Base-by-base conservation (phyloP, 2,797 vertebrate genomes). In the Pteronotus mesoamericanus region DNA sequence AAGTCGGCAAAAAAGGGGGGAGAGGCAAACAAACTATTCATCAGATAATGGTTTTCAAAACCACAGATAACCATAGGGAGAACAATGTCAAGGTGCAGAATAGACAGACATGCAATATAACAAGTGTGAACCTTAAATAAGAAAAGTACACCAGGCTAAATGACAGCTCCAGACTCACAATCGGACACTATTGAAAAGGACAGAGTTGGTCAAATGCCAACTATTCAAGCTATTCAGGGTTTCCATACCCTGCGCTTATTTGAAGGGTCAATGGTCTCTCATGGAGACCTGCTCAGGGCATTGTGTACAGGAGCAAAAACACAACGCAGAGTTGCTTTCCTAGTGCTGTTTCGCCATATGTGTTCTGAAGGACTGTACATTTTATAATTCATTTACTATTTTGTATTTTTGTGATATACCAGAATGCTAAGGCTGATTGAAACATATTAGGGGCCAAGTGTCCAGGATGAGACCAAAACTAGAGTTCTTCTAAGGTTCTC, bases 21-120 rank as follows among this genome's bases (percentile, higher is more conserved):
- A 29, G 11, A 64, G 14, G 29, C n/a, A 92, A 84, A 91, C 79
- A 59, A 51, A 44, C 37, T 48, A 90, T 42, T 37, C 15, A 71
- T 80, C 44, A 61, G 32, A 93, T 24, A 53, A 22, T 94, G 72
- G 66, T 90, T 96, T 96, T 78, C 44, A 90, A 93, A 79, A 32
- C 37, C 46, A 86, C 2, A 59, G 39, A 59, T 68, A 83, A 78
- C 19, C 48, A 77, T 9, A 88, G 29, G 22, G n/a, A 96, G 8
- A 78, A 26, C 15, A 84, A 86, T 1, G 42, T 57, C 39, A 37
- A 68, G 24, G 32, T 46, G 74, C 5, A 83, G 71, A 85, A 42
- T 0, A 94, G 61, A 34, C 0, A 94, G 61, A 34, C 22, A 85
- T 14, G 14, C n/a, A 61, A n/a, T 46, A 11, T 66, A 55, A n/a